Percentiles rank a stretch among this genome's conserved stretches.
Conservation (phyloP, 2,797 vertebrate genomes). For the Chrysolophus pictus region DNA sequence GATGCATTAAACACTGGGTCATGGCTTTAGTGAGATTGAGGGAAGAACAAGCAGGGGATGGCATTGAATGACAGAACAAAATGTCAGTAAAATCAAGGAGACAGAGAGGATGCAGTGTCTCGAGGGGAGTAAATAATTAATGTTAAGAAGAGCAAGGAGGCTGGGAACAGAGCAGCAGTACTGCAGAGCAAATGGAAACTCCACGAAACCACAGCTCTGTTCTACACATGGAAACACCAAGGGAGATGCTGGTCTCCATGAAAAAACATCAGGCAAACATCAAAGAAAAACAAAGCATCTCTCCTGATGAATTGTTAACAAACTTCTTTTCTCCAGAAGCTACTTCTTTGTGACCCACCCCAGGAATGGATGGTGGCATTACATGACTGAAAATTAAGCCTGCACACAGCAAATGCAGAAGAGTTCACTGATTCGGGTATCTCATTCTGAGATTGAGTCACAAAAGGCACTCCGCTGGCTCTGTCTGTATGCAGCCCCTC, state of each 20-base stretch:
- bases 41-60: slow-evolving; percentile 16
- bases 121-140: slow-evolving; percentile 62
- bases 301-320: background rate
- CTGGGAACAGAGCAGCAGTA: slow-evolving; percentile 40
- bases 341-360: background rate
- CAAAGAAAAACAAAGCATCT: background rate
- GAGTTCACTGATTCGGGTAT: background rate
- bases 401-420: background rate
- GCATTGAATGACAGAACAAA: slow-evolving; percentile 58
- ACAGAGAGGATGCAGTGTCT: slow-evolving; percentile 38
- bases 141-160: slow-evolving; percentile 32
- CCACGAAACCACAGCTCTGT: background rate
- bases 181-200: slow-evolving; percentile 47
- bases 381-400: background rate
- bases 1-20: background rate
- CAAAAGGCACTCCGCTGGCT: background rate
- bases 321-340: background rate
- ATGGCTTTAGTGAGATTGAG: slow-evolving; percentile 33
- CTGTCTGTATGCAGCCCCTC: background rate
- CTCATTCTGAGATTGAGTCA: fast-evolving
- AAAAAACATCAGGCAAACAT: slow-evolving; percentile 11
- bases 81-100: slow-evolving; percentile 66
- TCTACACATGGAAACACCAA: background rate
- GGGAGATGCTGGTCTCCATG: slow-evolving; percentile 17
- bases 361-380: background rate